Evolutionary conservation across 2,888 invertebrate species (phyloP).

Genomic region (Unio pictorum): DNA sequence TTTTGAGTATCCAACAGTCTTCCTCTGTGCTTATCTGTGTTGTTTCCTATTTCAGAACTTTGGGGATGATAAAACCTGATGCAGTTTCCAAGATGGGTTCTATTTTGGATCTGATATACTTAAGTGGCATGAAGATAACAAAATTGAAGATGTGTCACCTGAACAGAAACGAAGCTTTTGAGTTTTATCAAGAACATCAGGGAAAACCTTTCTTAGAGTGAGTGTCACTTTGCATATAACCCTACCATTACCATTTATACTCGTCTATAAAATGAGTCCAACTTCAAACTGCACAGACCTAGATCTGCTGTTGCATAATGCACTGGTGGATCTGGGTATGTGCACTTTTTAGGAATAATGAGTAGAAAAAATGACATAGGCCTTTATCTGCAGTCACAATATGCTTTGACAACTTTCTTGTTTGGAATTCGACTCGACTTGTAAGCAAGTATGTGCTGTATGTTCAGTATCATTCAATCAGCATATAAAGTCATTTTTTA

Average conservation of each 20-base stretch:
- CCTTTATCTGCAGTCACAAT: no score
- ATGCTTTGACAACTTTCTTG: no score
- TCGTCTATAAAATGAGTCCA: no score
- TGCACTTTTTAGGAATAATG: no score
- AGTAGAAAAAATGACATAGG: no score
- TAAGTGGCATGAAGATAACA: conserved; percentile 76
- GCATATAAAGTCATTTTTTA: no score
- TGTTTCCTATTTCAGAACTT: conserved; percentile 74
- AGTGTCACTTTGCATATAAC: conserved; percentile 15
- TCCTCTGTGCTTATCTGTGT: not conserved
- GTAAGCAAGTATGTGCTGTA: no score
- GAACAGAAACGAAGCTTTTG: conserved; percentile 78
- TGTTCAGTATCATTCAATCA: no score
- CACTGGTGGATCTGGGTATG: no score
- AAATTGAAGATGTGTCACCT: conserved; percentile 83
- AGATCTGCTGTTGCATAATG: no score
- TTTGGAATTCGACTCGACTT: no score
- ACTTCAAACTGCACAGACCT: no score
- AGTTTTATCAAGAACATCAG: conserved; percentile 73
- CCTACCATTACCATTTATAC: not conserved
- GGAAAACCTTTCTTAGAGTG: conserved; percentile 65
- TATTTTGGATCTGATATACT: conserved; percentile 80
- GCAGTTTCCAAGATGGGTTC: conserved; percentile 81
- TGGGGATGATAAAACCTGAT: conserved; percentile 85
- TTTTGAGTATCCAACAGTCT: not conserved